Evolutionary conservation across 1,140 invertebrate genomes (phyloP).

Genomic region (Ceratosolen fusciceps): DNA sequence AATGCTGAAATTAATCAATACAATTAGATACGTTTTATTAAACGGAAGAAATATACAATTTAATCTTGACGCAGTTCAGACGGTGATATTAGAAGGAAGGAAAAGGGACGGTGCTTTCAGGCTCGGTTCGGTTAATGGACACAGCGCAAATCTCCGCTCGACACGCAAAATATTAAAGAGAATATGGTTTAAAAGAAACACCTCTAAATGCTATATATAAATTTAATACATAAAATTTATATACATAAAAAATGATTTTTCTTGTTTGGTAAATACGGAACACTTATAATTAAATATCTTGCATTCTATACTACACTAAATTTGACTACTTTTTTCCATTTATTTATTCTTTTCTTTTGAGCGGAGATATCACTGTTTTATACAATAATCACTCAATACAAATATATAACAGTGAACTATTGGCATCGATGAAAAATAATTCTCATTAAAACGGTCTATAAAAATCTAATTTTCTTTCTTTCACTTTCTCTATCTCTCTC

Average conservation of each 20-base stretch:
- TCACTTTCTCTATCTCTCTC: not conserved
- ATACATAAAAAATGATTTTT: conserved; percentile 24
- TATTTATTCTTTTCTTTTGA: conserved; percentile 20
- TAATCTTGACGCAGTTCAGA: conserved; percentile 44
- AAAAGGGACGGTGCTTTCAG: conserved; percentile 66
- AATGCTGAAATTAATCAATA: not conserved
- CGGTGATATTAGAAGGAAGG: conserved; percentile 53
- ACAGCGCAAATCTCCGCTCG: conserved; percentile 58
- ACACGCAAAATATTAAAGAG: conserved; percentile 1
- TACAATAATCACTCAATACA: conserved; percentile 49
- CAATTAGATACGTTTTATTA: not conserved
- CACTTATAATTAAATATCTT: conserved; percentile 1
- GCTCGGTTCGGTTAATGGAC: conserved; percentile 67
- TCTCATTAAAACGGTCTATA: conserved; percentile 41
- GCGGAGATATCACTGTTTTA: conserved; percentile 47
- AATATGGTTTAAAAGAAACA: not conserved
- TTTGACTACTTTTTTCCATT: not conserved
- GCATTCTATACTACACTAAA: not conserved
- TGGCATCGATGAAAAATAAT: conserved; percentile 51
- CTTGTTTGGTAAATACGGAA: conserved; percentile 19
- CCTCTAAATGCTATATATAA: conserved; percentile 11
- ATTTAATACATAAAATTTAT: too few species aligned
- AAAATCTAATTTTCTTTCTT: conserved; percentile 34
- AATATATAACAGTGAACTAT: conserved; percentile 45
- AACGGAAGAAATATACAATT: conserved; percentile 9